Percentiles rank a stretch among this genome's conserved stretches.
These are phyloP conservation scores for Sceliomorpha sp. DNA, from an alignment of 2,888 invertebrate genomes.

Conservation along the genomic window DNA sequence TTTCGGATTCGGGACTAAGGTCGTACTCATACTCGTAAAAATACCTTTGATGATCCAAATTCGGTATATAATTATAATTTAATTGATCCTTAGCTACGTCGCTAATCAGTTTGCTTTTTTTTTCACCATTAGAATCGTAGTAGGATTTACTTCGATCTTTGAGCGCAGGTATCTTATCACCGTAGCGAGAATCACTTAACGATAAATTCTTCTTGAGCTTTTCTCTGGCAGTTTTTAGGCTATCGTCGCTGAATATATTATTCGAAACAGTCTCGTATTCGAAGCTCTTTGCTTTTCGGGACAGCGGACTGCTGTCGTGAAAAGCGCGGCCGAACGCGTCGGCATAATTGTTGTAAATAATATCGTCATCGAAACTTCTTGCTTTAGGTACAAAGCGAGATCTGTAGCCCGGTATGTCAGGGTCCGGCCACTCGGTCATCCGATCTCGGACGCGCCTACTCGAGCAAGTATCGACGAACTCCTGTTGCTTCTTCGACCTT, in stretches of 20 bases:
- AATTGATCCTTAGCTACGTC: constrained; percentile 55
- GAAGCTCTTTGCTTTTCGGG: constrained; percentile 73
- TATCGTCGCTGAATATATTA: constrained; percentile 79
- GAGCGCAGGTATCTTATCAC: constrained; percentile 75
- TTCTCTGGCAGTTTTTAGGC: constrained; percentile 74
- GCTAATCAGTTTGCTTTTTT: constrained; percentile 44
- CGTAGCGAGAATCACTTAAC: constrained; percentile 74
- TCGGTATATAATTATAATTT: constrained; percentile 29
- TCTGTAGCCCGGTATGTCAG: constrained; percentile 57
- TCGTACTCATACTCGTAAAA: constrained; percentile 83
- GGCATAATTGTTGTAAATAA: constrained; percentile 59
- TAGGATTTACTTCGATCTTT: constrained; percentile 76
- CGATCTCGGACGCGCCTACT: constrained; percentile 44
- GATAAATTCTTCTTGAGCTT: constrained; percentile 76
- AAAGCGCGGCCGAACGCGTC: constrained; percentile 31
- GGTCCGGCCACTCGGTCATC: constrained; percentile 31
- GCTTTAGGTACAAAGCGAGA: constrained; percentile 68
- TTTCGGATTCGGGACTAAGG: constrained; percentile 82
- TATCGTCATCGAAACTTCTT: constrained; percentile 75
- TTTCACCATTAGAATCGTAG: constrained; percentile 74
- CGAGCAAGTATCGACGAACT: constrained; percentile 55
- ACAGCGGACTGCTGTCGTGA: constrained; percentile 49
- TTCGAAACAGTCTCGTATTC: constrained; percentile 75
- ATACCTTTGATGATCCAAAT: constrained; percentile 64
- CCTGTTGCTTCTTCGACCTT: constrained; percentile 44